Conservation (phyloP, 2,797 vertebrate species). For the Pseudochaenichthys georgianus region DNA sequence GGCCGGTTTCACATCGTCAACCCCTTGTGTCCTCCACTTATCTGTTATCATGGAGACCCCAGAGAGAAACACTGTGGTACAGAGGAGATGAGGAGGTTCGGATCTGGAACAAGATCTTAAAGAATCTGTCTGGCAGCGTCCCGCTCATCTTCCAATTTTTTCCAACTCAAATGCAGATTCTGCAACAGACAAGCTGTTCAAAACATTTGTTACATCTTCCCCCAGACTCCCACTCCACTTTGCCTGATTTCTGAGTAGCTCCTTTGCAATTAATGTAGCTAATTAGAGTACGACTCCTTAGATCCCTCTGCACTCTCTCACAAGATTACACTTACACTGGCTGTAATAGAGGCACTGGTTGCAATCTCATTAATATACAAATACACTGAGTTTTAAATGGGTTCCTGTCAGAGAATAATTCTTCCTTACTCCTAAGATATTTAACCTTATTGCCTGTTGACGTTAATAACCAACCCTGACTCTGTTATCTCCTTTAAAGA, state of each 20-base stretch:
- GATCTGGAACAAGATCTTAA: slow-evolving; percentile 37
- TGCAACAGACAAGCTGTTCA: slow-evolving; percentile 21
- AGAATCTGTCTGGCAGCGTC: slow-evolving; percentile 33
- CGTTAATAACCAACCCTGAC: no score
- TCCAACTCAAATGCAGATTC: slow-evolving; percentile 4
- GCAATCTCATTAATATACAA: slow-evolving; percentile 27
- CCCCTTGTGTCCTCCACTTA: slow-evolving; percentile 37
- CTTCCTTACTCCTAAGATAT: no score
- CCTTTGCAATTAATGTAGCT: slow-evolving; percentile 64
- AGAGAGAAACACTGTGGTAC: slow-evolving; percentile 11
- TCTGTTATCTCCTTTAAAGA: no score
- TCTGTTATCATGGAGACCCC: slow-evolving; percentile 46
- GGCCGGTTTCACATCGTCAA: slow-evolving; percentile 56
- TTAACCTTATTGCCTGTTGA: no score
- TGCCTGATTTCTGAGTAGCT: slow-evolving; percentile 48
- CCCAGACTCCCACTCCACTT: slow-evolving; percentile 26
- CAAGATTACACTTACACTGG: slow-evolving; percentile 10
- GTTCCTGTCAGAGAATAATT: not conserved
- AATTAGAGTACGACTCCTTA: slow-evolving; percentile 59
- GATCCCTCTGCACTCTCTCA: slow-evolving; percentile 41
- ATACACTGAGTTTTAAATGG: slow-evolving; percentile 8
- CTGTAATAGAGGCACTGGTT: not conserved
- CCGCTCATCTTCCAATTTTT: not conserved
- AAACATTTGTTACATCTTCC: slow-evolving; percentile 38
- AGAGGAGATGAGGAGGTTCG: slow-evolving; percentile 31